Evolutionary conservation across 2,888 invertebrate species (phyloP).

Genomic region (Idaea dimidiata): DNA sequence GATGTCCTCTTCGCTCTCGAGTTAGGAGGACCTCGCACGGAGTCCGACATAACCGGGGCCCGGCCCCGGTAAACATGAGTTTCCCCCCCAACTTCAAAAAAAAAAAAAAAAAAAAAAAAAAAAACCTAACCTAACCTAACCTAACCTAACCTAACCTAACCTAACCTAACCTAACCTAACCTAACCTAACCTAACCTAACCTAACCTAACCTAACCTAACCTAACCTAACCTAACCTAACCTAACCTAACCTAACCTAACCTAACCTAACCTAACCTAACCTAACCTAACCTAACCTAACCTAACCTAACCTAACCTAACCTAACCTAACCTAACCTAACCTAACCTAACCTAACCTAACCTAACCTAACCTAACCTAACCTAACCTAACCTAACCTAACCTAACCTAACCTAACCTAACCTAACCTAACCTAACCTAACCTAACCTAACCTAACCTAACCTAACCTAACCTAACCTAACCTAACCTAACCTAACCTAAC

Average conservation of each 20-base stretch:
- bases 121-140: conserved; percentile 6
- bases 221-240: conserved; percentile 10
- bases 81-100: too few relatives aligned
- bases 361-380: too few relatives aligned
- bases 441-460: conserved; percentile 11
- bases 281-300: too few relatives aligned
- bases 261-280: conserved; percentile 2
- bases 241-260: conserved; percentile 6
- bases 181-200: conserved; percentile 10
- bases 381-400: conserved; percentile 3
- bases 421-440: conserved; percentile 10
- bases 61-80: too few relatives aligned
- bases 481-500: conserved; percentile 4
- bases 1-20: too few relatives aligned
- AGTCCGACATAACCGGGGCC: too few relatives aligned
- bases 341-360: too few relatives aligned
- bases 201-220: conserved; percentile 8
- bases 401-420: conserved; percentile 11
- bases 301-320: too few relatives aligned
- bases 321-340: too few relatives aligned
- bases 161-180: conserved; percentile 6
- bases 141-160: conserved; percentile 10
- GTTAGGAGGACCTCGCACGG: too few relatives aligned
- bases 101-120: too few relatives aligned
- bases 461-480: conserved; percentile 2